Evolutionary conservation across 2,888 invertebrate genomes (phyloP).

Genomic region (Agrotis ipsilon): DNA sequence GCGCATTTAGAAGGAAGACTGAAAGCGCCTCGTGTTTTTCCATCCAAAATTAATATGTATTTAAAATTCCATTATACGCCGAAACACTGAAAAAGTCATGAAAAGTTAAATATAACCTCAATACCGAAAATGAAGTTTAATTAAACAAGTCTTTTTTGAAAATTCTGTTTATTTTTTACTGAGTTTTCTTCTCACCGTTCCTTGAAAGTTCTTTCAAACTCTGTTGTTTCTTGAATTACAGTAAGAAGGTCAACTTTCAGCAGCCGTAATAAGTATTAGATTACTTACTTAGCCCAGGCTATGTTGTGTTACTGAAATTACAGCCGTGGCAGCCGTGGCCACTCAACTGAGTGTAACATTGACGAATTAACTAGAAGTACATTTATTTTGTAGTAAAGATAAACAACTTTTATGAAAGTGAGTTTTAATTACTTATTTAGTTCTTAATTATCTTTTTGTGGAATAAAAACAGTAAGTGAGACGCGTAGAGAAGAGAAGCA

Average conservation of each 20-base stretch:
- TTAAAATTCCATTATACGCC: background rate
- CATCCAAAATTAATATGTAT: background rate
- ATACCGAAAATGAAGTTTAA: conserved; percentile 4
- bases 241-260: background rate
- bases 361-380: background rate
- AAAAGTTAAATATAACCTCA: conserved; percentile 10
- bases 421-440: background rate
- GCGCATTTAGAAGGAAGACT: too few relatives aligned
- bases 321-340: background rate
- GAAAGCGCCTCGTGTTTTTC: background rate
- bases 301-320: background rate
- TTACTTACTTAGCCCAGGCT: background rate
- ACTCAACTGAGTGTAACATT: background rate
- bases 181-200: background rate
- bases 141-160: conserved; percentile 16
- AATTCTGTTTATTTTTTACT: conserved; percentile 1
- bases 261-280: conserved; percentile 7
- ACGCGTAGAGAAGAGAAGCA: too few relatives aligned
- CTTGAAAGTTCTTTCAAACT: conserved; percentile 1
- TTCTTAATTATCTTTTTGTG: too few relatives aligned
- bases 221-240: background rate
- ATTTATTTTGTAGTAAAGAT: background rate
- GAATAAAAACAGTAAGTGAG: too few relatives aligned
- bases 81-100: conserved; percentile 14
- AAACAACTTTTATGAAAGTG: background rate